These are phyloP conservation scores for Tetramorium alpestre DNA, from an alignment of 1,140 invertebrate species.

Conservation along the genomic window DNA sequence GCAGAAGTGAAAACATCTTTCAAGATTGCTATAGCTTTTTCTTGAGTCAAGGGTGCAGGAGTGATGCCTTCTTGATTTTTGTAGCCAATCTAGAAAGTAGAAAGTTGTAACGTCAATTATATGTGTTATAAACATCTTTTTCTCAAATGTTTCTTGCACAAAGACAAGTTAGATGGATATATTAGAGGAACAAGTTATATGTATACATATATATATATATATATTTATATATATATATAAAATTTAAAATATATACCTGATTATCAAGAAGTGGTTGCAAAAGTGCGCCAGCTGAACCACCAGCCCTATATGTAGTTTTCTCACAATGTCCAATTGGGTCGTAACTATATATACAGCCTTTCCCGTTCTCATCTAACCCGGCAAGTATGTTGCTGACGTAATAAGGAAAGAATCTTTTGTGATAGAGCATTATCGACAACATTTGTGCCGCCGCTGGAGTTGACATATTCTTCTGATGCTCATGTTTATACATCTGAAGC, in stretches of 20 bases:
- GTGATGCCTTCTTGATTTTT: constrained; percentile 93
- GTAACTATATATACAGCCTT: constrained; percentile 97
- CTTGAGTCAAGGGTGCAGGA: constrained; percentile 88
- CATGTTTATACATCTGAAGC: constrained; percentile 96
- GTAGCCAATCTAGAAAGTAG: constrained; percentile 89
- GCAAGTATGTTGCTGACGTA: constrained; percentile 98
- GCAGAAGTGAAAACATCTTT: constrained; percentile 99
- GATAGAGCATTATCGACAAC: constrained; percentile 98
- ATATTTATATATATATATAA: too few relatives aligned
- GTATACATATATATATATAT: too few relatives aligned
- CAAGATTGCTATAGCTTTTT: constrained; percentile 93
- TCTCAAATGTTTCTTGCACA: background rate
- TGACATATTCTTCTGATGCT: constrained; percentile 97
- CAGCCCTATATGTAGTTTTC: constrained; percentile 91
- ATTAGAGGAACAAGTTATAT: background rate
- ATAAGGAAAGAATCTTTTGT: constrained; percentile 99
- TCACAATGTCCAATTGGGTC: constrained; percentile 99
- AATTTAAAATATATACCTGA: constrained; percentile 86
- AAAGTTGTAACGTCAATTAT: constrained; percentile 3
- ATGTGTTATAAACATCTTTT: background rate
- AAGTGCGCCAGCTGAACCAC: constrained; percentile 93
- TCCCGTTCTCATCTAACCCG: constrained; percentile 94
- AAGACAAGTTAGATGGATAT: background rate
- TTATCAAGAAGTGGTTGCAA: constrained; percentile 95
- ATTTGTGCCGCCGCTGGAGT: constrained; percentile 97